Evolutionary conservation across 2,888 invertebrate genomes (phyloP), one percentile per base, ranked within the genome.

Genomic region (Amphiduros pacificus): DNA sequence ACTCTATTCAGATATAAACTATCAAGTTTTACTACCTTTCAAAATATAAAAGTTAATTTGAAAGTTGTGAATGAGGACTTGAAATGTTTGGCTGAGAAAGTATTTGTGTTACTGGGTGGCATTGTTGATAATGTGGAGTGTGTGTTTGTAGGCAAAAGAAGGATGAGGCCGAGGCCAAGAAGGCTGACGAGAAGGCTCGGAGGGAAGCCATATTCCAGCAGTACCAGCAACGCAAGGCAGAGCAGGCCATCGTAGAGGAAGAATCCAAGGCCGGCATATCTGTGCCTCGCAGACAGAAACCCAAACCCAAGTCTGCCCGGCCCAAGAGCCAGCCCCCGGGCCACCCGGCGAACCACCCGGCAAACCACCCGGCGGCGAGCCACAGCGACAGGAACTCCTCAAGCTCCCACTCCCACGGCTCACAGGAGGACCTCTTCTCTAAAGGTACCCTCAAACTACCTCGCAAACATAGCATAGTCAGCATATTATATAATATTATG

Each of bases 161-260:
- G 87, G 92, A 84, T 85, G 87, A 77, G 72, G 81, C 74, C 85
- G 91, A 78, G 88, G 90, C 82, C 70, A 87, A 85, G 83, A 87
- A 85, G 81, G 89, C 91, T 74, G 94, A 95, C 76, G 95, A 96
- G 82, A 90, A 90, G 74, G 88, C 90, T n/a, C 86, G 94, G 63
- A 85, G 95, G 60, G 91, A 93, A 70, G 88, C 88, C 69, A 97
- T 97, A 78, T 87, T 95, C 73, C 93, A 94, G 78, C 92, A 94
- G 82, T 93, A 96, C 85, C 91, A 94, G 84, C 86, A 94, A 72
- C 93, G 95, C 81, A 96, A 96, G 84, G 92, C 92, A 60, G 89
- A 92, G 66, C 55, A 53, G 22, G 94, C 94, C 81, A 93, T 94
- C 84, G 93, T 93, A n/a, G 82, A 84, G 29, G 79, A 82, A 17